Evolutionary conservation across 2,888 invertebrate species (phyloP).

Genomic region (Amphipyra tragopoginis): DNA sequence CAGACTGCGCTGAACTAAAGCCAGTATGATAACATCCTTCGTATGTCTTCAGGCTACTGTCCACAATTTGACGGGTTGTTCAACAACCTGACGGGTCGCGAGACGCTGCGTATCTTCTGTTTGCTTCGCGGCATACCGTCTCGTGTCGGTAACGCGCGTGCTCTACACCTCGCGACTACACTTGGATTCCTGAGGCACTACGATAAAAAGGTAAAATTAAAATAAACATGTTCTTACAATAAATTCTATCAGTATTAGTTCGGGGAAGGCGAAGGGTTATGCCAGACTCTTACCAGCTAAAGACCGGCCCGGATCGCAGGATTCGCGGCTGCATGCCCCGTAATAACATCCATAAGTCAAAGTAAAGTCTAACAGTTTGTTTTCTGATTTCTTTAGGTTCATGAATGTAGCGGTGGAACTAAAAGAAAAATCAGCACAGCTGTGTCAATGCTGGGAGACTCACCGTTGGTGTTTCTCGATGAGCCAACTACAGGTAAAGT

Average conservation of each 20-base stretch:
- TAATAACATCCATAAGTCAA: no score
- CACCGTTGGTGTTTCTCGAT: conserved; percentile 92
- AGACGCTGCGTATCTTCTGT: conserved; percentile 92
- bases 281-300: no score
- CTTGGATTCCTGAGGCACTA: conserved; percentile 91
- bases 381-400: conserved; percentile 72
- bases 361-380: background rate
- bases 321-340: no score
- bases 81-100: conserved; percentile 92
- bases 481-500: conserved; percentile 90
- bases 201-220: conserved; percentile 86
- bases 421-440: conserved; percentile 94
- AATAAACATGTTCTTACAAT: no score
- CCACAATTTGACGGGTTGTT: conserved; percentile 94
- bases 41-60: conserved; percentile 89
- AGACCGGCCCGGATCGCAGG: no score
- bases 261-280: no score
- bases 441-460: conserved; percentile 92
- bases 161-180: conserved; percentile 85
- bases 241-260: no score
- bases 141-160: conserved; percentile 79
- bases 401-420: conserved; percentile 93
- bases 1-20: background rate
- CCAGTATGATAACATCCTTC: background rate
- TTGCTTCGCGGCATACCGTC: conserved; percentile 91